Conservation (phyloP, 2,113 vertebrate genomes). For the Macquaria australasica region DNA sequence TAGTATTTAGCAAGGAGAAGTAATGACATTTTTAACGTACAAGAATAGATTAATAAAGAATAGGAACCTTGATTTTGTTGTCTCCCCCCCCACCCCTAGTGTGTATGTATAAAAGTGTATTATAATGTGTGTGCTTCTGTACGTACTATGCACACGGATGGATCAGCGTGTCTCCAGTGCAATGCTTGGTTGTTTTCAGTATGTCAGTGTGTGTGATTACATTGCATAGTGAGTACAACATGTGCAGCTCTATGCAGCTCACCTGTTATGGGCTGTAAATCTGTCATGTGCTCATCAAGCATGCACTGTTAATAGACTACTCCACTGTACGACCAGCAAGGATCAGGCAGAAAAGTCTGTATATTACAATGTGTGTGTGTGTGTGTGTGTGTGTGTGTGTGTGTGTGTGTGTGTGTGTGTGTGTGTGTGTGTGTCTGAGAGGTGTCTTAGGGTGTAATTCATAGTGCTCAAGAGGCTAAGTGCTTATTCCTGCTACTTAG, state of each 20-base stretch:
- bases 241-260: constrained; percentile 20
- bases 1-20: neutral
- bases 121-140: neutral
- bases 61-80: neutral
- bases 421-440: constrained; percentile 2
- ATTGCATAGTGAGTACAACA: constrained; percentile 19
- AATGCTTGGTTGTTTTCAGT: constrained; percentile 7
- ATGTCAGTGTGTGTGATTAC: constrained; percentile 15
- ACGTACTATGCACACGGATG: neutral
- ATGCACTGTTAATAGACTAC: constrained; percentile 57
- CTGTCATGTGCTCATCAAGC: constrained; percentile 57
- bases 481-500: constrained; percentile 61
- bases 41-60: neutral
- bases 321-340: constrained; percentile 38
- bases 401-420: constrained; percentile 10
- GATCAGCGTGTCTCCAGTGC: neutral
- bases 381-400: constrained; percentile 10
- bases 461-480: constrained; percentile 56
- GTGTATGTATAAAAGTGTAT: neutral
- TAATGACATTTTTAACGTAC: neutral
- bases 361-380: constrained; percentile 16
- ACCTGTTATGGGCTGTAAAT: constrained; percentile 60
- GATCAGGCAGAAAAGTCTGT: constrained; percentile 29
- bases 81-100: no score
- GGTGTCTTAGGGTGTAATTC: constrained; percentile 56